A percentile compares a stretch with the other conserved stretches of the same genome.
Conservation (phyloP, 2,113 vertebrate species). For the Mormyrus lacerda region DNA sequence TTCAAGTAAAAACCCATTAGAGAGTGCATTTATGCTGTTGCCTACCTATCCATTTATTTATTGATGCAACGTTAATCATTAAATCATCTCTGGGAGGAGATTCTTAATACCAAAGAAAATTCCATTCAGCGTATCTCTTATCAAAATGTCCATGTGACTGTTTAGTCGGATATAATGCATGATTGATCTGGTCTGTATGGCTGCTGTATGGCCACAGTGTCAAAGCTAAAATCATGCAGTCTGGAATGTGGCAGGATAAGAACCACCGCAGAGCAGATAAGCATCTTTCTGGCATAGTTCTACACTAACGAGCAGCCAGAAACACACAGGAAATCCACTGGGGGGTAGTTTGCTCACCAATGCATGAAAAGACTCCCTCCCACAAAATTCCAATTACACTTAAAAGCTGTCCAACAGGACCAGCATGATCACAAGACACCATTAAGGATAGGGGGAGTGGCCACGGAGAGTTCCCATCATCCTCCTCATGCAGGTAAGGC, state of each 20-base stretch:
- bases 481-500: background rate
- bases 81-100: background rate
- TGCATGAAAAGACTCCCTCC: background rate
- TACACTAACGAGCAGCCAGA: background rate
- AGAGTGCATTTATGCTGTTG: background rate
- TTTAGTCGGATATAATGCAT: background rate
- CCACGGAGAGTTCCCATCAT: background rate
- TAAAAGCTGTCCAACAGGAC: slow-evolving; percentile 13
- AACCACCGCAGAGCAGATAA: background rate
- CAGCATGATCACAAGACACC: background rate
- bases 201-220: background rate
- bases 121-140: background rate
- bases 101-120: background rate
- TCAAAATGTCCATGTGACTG: background rate
- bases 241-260: background rate
- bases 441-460: background rate
- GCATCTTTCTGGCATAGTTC: background rate
- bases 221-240: background rate
- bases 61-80: background rate
- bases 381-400: background rate
- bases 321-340: background rate
- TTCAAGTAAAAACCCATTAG: background rate
- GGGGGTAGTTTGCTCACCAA: background rate
- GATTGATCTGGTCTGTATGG: background rate
- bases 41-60: background rate